These are phyloP conservation scores for Progne subis DNA, from an alignment of 2,113 vertebrate species.

Conservation along the genomic window DNA sequence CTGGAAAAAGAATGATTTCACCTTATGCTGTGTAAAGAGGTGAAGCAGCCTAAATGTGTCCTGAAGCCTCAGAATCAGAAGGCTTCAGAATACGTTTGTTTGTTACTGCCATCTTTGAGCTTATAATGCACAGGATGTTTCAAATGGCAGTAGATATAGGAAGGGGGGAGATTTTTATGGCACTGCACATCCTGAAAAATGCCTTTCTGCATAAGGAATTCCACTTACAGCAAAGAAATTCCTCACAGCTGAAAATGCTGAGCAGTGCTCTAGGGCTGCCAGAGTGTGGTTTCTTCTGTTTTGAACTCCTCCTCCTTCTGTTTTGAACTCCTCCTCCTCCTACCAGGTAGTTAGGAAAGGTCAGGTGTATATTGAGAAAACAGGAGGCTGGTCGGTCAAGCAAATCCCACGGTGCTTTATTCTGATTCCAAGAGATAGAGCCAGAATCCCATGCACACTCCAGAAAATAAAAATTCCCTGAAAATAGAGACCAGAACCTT, in stretches of 20 bases:
- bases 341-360: background rate
- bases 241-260: background rate
- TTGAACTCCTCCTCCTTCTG: background rate
- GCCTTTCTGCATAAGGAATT: background rate
- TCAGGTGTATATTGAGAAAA: slow-evolving; percentile 10
- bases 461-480: background rate
- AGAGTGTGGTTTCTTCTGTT: background rate
- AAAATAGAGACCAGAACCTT: slow-evolving; percentile 12
- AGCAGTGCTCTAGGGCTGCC: background rate
- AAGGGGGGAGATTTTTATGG: background rate
- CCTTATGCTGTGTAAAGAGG: background rate
- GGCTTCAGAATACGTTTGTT: background rate
- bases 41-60: background rate
- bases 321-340: background rate
- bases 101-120: background rate
- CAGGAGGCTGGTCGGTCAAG: background rate
- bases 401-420: background rate
- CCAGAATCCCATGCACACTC: background rate
- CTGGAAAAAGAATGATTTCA: slow-evolving; percentile 60
- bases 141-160: background rate
- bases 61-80: background rate
- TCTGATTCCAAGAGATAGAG: background rate
- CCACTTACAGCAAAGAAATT: background rate
- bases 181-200: background rate
- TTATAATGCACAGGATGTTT: background rate